Base-by-base conservation (phyloP, 2,113 vertebrate genomes). In the Rhinichthys klamathensis region DNA sequence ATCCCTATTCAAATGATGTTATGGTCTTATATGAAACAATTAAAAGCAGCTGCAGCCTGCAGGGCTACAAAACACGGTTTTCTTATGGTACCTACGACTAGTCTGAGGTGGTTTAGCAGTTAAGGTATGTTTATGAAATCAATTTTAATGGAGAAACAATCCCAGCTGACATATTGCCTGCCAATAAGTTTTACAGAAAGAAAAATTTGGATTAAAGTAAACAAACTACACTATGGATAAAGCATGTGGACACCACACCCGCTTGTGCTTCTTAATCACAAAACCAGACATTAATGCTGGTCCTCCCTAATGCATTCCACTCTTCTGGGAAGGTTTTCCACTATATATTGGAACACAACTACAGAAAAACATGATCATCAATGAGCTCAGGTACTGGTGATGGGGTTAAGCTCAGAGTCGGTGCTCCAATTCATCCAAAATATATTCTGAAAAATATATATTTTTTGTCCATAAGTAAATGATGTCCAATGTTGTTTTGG, bases 241-340 rank as follows among this genome's bases (percentile, higher is more conserved):
- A 72, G 69, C 27, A 54, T 35, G 18, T 18, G 58, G 44, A 73
- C 81, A 73, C 49, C 51, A 70, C 74, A 84, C 11, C 65, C 35
- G 1, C 11, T 13, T 72, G 10, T 13, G 21, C 69, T 72, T 72
- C 69, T n/a, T 72, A 72, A 72, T 72, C 69, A 72, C 35, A 72
- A 72, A 44, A 72, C 10, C 69, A 72, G 69, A 38, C 69, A 72
- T 72, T 72, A 72, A 72, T 72, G 11, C 10, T 72, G 35, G 32
- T 70, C 18, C 67, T n/a, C 10, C 32, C 69, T 72, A 70, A 70
- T 10, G 32, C 21, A 38, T 72, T 72, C 11, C 69, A 72, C 35
- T 41, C 11, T 72, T 41, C 9, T 41, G 18, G 32, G 11, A 69
- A 69, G 30, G 3, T 30, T 2, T 65, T 65, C 25, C 49, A 30